Base-by-base conservation (phyloP, 2,797 vertebrate species). In the Allobates femoralis region DNA sequence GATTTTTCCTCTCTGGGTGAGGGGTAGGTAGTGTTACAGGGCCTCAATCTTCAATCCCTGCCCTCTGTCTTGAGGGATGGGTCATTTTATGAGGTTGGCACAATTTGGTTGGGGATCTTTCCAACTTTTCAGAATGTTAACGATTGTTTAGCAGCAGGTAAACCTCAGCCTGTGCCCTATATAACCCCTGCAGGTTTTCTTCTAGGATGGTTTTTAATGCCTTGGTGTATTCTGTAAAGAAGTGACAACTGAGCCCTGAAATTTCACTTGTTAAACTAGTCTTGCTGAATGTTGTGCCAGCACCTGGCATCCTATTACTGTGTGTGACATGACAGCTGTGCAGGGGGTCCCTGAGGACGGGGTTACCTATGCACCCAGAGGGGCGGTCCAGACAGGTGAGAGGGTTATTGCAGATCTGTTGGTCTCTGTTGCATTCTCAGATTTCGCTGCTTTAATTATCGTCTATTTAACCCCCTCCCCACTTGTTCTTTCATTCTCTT, bases 331-430 rank as follows among this genome's bases (percentile, higher is more conserved):
- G 83, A 75, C 82, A 88, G 76, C 77, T 88, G 86, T 55, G 16
- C n/a, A 21, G 28, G 85, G 34, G 46, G 21, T 81, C 81, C 69
- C 75, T 74, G n/a, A 46, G 64, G 86, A 58, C 50, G 50, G 69
- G 82, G 46, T 46, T 85, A 74, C 16, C 37, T 26, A 50, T 56
- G 41, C 21, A 55, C 82, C 23, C 86, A 56, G 67, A 84, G 75
- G 86, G 82, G 69, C 41, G 18, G 62, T 50, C 51, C 82, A 88
- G 82, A 85, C 86, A 84, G 77, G 46, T 74, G 75, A 79, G 50
- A 58, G 34, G 62, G 74, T 78, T 79, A 79, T 26, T 60, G 41
- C 21, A 37, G 81, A n/a, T 37, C 66, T 67, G 21, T 28, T 75
- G 32, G 34, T 66, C 19, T 58, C n/a, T 60, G 8, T 37, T 46